phyloP scores from a whole-genome alignment of 2,113 vertebrate species.

The Rallus limicola region DNA sequence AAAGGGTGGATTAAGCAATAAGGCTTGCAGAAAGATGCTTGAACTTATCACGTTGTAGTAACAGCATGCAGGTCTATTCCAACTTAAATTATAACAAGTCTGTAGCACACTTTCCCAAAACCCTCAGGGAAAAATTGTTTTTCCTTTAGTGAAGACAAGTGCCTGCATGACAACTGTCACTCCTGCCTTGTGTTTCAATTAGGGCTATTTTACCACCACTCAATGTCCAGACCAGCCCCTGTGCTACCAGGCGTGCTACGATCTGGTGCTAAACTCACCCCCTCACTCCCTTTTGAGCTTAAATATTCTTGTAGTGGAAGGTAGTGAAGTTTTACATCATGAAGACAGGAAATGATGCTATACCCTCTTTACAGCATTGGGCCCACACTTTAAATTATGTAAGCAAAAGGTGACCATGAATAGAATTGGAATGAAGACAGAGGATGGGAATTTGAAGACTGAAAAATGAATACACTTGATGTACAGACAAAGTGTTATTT shows the following conservation, averaged over 20 bases:
- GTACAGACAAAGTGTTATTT: neutral
- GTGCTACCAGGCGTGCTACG: rapidly evolving
- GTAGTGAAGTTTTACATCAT: neutral
- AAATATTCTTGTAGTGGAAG: neutral
- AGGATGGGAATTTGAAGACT: neutral
- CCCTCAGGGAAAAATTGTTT: neutral
- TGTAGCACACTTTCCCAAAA: neutral
- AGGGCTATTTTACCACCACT: neutral
- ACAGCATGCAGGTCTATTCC: neutral
- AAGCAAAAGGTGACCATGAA: neutral
- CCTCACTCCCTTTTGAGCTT: neutral
- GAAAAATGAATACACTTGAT: neutral
- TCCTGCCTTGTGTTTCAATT: rapidly evolving
- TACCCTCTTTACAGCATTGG: neutral
- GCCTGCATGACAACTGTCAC: rapidly evolving
- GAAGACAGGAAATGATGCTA: neutral
- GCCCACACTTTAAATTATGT: neutral
- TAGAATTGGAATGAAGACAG: neutral
- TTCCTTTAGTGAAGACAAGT: neutral
- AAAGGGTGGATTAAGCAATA: neutral
- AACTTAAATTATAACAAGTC: neutral
- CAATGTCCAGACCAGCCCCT: neutral
- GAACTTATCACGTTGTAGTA: neutral
- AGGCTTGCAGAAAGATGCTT: neutral
- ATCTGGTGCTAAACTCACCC: neutral